These are phyloP conservation scores for Porites cylindrica DNA, from an alignment of 92 coral and sea anemone genomes.

Conservation along the genomic window DNA sequence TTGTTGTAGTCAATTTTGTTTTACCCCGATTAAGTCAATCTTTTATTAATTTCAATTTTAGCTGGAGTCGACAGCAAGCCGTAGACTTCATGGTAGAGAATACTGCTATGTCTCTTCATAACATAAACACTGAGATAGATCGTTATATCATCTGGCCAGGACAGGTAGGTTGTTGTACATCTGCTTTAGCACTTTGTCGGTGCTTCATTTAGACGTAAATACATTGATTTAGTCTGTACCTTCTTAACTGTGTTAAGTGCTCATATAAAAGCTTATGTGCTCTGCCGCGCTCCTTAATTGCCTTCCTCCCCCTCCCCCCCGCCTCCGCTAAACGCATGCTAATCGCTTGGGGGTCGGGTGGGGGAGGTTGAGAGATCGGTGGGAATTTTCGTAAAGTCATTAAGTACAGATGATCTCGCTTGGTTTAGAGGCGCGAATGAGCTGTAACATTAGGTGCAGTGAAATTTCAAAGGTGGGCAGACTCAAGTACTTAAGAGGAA, in stretches of 20 bases:
- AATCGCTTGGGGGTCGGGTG: too few relatives aligned
- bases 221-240: too few relatives aligned
- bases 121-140: slow-evolving; percentile 83
- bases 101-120: slow-evolving; percentile 84
- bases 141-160: slow-evolving; percentile 99
- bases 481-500: too few relatives aligned
- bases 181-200: background rate
- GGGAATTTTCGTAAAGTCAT: too few relatives aligned
- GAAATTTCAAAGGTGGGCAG: too few relatives aligned
- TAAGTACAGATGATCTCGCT: too few relatives aligned
- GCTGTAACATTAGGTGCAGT: too few relatives aligned
- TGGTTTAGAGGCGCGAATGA: too few relatives aligned
- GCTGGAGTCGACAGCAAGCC: slow-evolving; percentile 90
- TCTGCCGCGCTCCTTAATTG: background rate
- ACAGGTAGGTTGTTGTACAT: slow-evolving; percentile 66
- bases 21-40: background rate
- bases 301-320: background rate
- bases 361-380: too few relatives aligned
- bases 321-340: too few relatives aligned
- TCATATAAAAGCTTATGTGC: background rate
- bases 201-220: too few relatives aligned
- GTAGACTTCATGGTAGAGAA: slow-evolving; percentile 85
- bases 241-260: too few relatives aligned
- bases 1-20: background rate
- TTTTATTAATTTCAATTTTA: slow-evolving; percentile 2